These are phyloP conservation scores for Apodemia zela DNA, from an alignment of 2,888 invertebrate species.

Conservation along the genomic window DNA sequence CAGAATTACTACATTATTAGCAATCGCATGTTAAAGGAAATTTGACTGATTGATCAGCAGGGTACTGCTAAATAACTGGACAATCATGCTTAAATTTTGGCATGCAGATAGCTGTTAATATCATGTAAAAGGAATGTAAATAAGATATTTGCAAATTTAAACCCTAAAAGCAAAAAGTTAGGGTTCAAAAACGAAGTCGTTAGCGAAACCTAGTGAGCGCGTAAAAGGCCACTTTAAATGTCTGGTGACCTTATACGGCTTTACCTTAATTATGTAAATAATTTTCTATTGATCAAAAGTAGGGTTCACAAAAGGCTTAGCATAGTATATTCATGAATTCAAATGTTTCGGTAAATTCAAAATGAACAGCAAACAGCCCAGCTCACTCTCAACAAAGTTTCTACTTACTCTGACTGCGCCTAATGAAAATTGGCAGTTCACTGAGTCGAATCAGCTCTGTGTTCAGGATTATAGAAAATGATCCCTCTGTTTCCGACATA, in stretches of 20 bases:
- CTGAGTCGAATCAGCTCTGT: constrained; percentile 51
- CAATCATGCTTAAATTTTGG: too few relatives aligned
- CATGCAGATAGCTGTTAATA: too few relatives aligned
- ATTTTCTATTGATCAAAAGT: constrained; percentile 31
- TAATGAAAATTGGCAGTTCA: constrained; percentile 76
- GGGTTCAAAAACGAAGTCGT: not conserved
- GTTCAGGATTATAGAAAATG: constrained; percentile 7
- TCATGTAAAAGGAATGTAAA: too few relatives aligned
- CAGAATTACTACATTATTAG: too few relatives aligned
- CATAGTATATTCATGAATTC: constrained; percentile 49
- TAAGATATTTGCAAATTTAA: not conserved
- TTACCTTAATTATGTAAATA: constrained; percentile 6
- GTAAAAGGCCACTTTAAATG: not conserved
- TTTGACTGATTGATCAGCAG: too few relatives aligned
- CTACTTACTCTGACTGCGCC: constrained; percentile 51
- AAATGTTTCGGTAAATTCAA: constrained; percentile 51
- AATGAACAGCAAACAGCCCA: constrained; percentile 53
- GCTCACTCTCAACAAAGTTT: constrained; percentile 49
- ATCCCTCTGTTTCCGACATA: constrained; percentile 10
- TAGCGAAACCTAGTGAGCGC: not conserved
- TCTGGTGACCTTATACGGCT: not conserved
- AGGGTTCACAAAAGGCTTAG: constrained; percentile 39
- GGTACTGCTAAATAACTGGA: too few relatives aligned
- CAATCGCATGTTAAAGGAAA: too few relatives aligned
- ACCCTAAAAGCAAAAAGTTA: not conserved